A percentile compares a stretch with the other conserved stretches of the same genome.
Conservation (phyloP, 2,888 invertebrate species). For the Saturnia pavonia region DNA sequence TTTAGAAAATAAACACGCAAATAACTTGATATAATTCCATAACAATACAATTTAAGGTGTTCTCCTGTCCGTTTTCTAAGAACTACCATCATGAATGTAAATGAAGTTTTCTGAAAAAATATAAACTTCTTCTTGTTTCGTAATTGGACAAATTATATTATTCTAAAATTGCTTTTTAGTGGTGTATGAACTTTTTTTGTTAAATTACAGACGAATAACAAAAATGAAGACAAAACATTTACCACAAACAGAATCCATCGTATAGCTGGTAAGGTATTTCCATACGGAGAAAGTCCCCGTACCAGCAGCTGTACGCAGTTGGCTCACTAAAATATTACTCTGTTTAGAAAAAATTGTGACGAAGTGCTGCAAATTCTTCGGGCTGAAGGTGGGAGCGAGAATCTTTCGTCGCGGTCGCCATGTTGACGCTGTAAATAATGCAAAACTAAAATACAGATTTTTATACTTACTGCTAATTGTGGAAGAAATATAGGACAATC, state of each 20-base stretch:
- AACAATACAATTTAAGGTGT: no score
- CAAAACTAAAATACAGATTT: background rate
- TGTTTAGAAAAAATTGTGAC: constrained; percentile 44
- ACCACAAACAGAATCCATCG: constrained; percentile 57
- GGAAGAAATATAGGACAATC: background rate
- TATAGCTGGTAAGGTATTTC: constrained; percentile 47
- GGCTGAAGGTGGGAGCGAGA: constrained; percentile 47
- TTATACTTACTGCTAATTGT: background rate
- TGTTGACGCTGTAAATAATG: constrained; percentile 38
- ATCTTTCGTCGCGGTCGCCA: constrained; percentile 59
- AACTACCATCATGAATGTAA: no score
- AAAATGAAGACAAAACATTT: constrained; percentile 20
- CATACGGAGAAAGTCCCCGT: constrained; percentile 45
- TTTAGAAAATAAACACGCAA: no score
- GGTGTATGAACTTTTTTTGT: no score
- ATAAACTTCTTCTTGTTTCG: no score
- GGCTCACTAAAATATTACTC: constrained; percentile 39
- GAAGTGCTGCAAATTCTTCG: constrained; percentile 46
- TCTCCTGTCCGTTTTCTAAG: no score
- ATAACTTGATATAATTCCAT: no score
- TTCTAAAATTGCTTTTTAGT: no score
- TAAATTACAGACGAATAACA: no score
- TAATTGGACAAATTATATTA: no score
- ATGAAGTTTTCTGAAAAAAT: no score
- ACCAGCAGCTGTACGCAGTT: constrained; percentile 33